Evolutionary conservation across 1,140 invertebrate species (phyloP), one percentile per base, ranked within the genome.

Genomic region (Vanessa atalanta): DNA sequence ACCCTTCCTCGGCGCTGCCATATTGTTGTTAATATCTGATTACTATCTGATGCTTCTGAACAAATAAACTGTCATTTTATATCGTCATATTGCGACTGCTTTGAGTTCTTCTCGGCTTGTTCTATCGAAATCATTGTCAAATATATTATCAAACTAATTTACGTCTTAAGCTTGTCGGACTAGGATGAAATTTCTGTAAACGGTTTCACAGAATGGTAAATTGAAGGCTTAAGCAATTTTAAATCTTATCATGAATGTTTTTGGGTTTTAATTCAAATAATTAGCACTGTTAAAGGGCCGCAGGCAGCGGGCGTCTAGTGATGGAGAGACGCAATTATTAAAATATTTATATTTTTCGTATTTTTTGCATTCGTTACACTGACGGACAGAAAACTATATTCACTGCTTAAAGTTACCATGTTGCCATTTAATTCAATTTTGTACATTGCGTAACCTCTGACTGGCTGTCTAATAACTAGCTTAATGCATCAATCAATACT

Each of bases 151-250:
- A 74, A 16, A 12, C 16, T n/a, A 76, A 73, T 47, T 51, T 70
- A 55, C 26, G 75, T 76, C 55, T 55, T 72, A 77, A 3, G 0
- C 1, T n/a, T 14, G 48, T 5, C 7, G 15, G 4, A 65, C 77
- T 76, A 61, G 64, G 70, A 63, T 67, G 9, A 75, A 69, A 71
- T 70, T 81, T 31, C 15, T 65, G 65, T 55, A 23, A 26, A 65
- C 9, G 3, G 47, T n/a, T 23, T 69, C 53, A 51, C 69, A 67
- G 57, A 66, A 73, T 26, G 64, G 72, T 43, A 70, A 72, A 72
- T 74, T 73, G 71, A 60, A 65, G 78, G 76, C 77, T 80, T 77
- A 77, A 80, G 73, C 80, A 78, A 83, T 83, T 79, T 76, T 65
- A 68, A 64, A 63, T 82, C 76, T 79, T 77, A 78, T 83, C 79